Evolutionary conservation across 2,113 vertebrate genomes (phyloP).

Genomic region (Diphyllodes magnificus): DNA sequence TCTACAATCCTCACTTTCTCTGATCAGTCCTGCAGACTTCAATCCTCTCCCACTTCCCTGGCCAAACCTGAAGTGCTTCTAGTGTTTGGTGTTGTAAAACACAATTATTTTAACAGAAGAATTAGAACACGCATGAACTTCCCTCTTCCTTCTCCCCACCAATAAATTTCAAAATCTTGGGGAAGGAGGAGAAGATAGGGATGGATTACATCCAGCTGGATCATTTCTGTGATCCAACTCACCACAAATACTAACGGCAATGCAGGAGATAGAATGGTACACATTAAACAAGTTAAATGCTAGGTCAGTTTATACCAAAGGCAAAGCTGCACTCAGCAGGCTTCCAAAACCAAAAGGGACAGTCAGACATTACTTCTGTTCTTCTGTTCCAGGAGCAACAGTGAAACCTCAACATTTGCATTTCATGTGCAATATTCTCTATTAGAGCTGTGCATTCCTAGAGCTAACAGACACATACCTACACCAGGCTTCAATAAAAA

Average conservation of each 20-base stretch:
- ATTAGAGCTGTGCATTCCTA: not conserved
- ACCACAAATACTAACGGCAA: not conserved
- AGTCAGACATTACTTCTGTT: not conserved
- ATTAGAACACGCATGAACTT: not conserved
- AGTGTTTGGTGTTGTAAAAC: not conserved
- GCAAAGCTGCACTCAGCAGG: not conserved
- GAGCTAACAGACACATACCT: not conserved
- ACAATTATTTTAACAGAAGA: not conserved
- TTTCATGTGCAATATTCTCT: not conserved
- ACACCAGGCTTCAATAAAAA: not conserved
- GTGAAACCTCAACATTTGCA: not conserved
- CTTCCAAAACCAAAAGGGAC: not conserved
- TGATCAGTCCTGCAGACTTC: not conserved
- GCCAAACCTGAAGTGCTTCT: not conserved
- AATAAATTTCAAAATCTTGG: not conserved
- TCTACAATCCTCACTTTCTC: not conserved
- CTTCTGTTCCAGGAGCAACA: not conserved
- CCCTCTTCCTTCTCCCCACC: not conserved
- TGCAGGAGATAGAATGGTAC: not conserved
- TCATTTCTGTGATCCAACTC: not conserved
- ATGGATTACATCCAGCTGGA: not conserved
- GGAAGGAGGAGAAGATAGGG: not conserved
- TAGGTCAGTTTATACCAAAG: not conserved
- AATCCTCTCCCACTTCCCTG: not conserved
- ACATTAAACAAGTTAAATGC: not conserved